Evolutionary conservation across 2,797 vertebrate species (phyloP), one percentile per base, ranked within the genome.

Genomic region (Chaetodon trifasciatus): DNA sequence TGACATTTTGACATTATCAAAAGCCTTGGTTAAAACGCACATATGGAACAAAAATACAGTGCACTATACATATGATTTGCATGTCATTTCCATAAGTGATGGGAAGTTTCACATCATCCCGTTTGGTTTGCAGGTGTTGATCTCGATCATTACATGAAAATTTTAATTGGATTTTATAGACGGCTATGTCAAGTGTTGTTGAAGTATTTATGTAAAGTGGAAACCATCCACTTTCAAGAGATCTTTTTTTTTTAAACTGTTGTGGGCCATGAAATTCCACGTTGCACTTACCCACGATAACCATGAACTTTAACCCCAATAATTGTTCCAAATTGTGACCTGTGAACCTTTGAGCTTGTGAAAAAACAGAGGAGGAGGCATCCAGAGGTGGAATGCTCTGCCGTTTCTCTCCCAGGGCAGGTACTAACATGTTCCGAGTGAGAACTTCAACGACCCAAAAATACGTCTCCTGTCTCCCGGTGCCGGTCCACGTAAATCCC

Each of bases 1-100:
- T 95, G 93, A 93, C 95, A 93, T 90, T 88, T 88, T 92, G 91
- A 94, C 93, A 92, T 94, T 93, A 89, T 91, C 87, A 93, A 90
- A 93, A 81, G 91, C 79, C 85, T 91, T 81, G 84, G 88, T 91
- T 91, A 89, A 91, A 93, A 84, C 56, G 83, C 89, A 88, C 70
- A 86, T 67, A 78, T 85, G 87, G 87, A 93, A 81, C 52, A 81
- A 82, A 81, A 90, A 80, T 76, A 56, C 57, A n/a, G 16, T 13
- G 50, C 58, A 12, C 78, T 89, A 84, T 82, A 84, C 85, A 86
- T 90, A 44, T 78, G 65, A 94, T 92, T 92, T 92, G 87, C 89
- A 91, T 90, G 8, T 39, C 9, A 85, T 93, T 94, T 92, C 52
- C 84, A 90, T 89, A 88, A 83, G 78, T 83, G 74, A 87, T 81